A percentile compares a stretch with the other conserved stretches of the same genome.
Conservation (phyloP, 2,888 invertebrate species). For the Omphaloscelis lunosa region DNA sequence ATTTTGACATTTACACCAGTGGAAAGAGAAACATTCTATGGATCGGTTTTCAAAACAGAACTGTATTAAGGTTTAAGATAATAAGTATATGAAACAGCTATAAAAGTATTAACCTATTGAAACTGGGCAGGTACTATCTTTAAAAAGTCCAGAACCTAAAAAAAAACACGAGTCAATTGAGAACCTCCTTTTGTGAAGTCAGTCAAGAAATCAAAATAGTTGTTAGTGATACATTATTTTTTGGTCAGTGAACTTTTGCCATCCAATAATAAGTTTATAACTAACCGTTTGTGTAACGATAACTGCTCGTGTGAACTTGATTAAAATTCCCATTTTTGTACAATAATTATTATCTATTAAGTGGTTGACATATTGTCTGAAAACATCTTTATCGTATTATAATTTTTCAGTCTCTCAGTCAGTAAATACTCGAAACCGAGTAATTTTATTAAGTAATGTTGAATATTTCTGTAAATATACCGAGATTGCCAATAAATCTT, state of each 20-base stretch:
- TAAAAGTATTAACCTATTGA: not conserved
- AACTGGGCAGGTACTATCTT: not conserved
- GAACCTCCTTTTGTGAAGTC: too few relatives aligned
- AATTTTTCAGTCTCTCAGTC: constrained; percentile 26
- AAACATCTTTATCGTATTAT: constrained; percentile 39
- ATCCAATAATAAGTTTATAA: constrained; percentile 9
- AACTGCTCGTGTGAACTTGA: constrained; percentile 52
- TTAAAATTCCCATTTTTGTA: constrained; percentile 38
- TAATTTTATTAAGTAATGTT: not conserved
- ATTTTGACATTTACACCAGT: too few relatives aligned
- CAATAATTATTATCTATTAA: constrained; percentile 47
- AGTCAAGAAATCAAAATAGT: not conserved
- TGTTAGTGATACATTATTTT: not conserved
- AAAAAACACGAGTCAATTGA: not conserved
- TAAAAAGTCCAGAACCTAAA: not conserved
- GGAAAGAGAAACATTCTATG: not conserved
- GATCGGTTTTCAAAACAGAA: too few relatives aligned
- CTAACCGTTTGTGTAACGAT: constrained; percentile 33
- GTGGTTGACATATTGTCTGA: constrained; percentile 31
- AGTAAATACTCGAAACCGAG: constrained; percentile 22
- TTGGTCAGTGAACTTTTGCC: constrained; percentile 5
- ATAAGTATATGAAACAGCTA: not conserved
- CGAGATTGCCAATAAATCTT: not conserved
- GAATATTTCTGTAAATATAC: not conserved
- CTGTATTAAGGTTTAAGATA: too few relatives aligned